phyloP scores from a whole-genome alignment of 2,113 vertebrate genomes.

The Dromiciops gliroides region DNA sequence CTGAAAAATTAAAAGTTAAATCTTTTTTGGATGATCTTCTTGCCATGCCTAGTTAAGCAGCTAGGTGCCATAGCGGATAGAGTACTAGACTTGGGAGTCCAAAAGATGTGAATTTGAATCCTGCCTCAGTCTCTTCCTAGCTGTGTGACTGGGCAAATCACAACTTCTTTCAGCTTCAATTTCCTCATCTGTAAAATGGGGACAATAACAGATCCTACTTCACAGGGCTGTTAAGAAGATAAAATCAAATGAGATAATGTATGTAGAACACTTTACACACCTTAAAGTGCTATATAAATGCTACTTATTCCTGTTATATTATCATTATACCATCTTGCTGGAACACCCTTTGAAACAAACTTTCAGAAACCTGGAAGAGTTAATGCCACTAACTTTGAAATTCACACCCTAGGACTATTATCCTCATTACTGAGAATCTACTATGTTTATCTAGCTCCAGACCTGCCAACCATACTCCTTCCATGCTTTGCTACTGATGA shows the following conservation, averaged over 20 bases:
- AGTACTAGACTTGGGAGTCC: background rate
- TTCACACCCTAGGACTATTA: background rate
- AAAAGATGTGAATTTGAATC: background rate
- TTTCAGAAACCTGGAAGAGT: background rate
- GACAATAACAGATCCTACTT: background rate
- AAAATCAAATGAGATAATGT: background rate
- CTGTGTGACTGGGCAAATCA: background rate
- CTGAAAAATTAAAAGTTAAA: constrained; percentile 11
- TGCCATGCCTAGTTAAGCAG: background rate
- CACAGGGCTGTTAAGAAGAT: background rate
- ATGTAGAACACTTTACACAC: background rate
- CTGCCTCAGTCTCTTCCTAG: background rate
- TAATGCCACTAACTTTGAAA: background rate
- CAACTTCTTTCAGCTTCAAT: background rate
- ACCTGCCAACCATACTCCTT: background rate
- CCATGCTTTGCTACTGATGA: background rate
- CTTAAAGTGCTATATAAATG: background rate
- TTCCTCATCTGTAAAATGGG: background rate
- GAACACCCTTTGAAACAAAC: background rate
- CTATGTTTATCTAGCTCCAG: background rate
- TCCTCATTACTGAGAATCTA: background rate
- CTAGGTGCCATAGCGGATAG: background rate
- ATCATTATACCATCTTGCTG: background rate
- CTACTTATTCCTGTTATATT: background rate
- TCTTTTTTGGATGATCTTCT: background rate